Base-by-base conservation (phyloP, 2,797 vertebrate genomes). In the Platyrinchus mystaceus region DNA sequence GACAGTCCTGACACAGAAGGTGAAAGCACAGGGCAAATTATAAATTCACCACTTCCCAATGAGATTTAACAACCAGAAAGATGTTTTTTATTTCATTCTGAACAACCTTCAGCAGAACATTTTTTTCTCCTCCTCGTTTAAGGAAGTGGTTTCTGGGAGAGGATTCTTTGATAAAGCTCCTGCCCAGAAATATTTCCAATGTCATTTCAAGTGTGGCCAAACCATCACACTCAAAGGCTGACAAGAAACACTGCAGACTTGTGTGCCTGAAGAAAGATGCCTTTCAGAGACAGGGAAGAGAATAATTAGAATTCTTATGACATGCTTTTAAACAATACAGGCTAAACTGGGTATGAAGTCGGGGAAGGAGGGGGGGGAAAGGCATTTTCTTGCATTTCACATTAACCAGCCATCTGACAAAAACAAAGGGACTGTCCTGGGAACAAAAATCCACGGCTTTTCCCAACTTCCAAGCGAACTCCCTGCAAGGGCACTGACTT, bases 281-380 rank as follows among this genome's bases (percentile, higher is more conserved):
- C 69, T 89, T 94, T 96, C 91, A 95, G 59, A 93, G 93, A 90
- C 23, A 44, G 43, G 32, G 59, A 79, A 66, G 84, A 55, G 89
- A 84, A 92, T 90, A 75, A 92, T 95, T 93, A 94, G 77, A 89
- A 96, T 95, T 94, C 94, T 92, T 82, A 86, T 84, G 58, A 92
- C 84, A 90, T 3, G 44, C 89, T 90, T 84, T 87, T 59, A 76
- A 93, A 96, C 91, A 96, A 96, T 89, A 18, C 81, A 41, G 75
- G 24, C 90, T 87, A 73, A 90, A 84, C 67, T 70, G 83, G 8
- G 69, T 8, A 89, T 37, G 43, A 92, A 96, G 90, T 79, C 28
- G 47, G 26, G 47, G 83, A 62, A 55, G 52, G 10, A 19, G 5
- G 26, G 10, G 20, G 26, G 22, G 22, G 0, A 18, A 94, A 4